Evolutionary conservation across 2,113 vertebrate genomes (phyloP), one percentile per base, ranked within the genome.

Genomic region (Pseudonaja textilis): DNA sequence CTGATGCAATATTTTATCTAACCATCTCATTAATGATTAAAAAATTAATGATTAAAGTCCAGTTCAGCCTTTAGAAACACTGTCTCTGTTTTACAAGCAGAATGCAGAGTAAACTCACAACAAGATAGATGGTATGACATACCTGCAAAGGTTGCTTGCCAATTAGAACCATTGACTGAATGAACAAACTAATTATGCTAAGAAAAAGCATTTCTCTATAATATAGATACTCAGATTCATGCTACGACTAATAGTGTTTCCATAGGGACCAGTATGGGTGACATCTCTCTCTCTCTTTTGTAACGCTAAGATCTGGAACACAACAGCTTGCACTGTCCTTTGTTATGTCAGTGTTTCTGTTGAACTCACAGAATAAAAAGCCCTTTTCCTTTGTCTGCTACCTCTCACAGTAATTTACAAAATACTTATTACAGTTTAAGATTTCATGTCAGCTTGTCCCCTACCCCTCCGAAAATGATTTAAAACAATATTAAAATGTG

Each of bases 401-500:
- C 95, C 94, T 87, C 91, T 93, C 85, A 1, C 87, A 95, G 89
- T 95, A 93, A 95, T 96, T 96, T 96, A 93, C 92, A 96, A 97
- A 94, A 96, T 95, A 94, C 94, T 96, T 95, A 95, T 96, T 96
- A 92, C 95, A 96, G 96, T 97, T 96, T 96, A 96, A 95, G 96
- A 94, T 95, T 94, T 94, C 93, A 95, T 95, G 94, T 16, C 86
- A 42, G 47, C 89, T 39, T 85, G 74, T 11, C 39, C 39, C 34
- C 16, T 42, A 42, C 55, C 45, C 45, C 55, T 90, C 94, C 93
- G 92, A 96, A 96, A 96, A 96, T 97, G 97, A 96, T 98, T 97
- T n/a, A 11, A 96, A 96, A 96, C 96, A 96, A 92, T 95, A 97
- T 98, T 98, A 97, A 97, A 98, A 97, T 97, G 96, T 95, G 96